phyloP scores from a whole-genome alignment of 2,113 vertebrate species.

The Marmota monax region DNA sequence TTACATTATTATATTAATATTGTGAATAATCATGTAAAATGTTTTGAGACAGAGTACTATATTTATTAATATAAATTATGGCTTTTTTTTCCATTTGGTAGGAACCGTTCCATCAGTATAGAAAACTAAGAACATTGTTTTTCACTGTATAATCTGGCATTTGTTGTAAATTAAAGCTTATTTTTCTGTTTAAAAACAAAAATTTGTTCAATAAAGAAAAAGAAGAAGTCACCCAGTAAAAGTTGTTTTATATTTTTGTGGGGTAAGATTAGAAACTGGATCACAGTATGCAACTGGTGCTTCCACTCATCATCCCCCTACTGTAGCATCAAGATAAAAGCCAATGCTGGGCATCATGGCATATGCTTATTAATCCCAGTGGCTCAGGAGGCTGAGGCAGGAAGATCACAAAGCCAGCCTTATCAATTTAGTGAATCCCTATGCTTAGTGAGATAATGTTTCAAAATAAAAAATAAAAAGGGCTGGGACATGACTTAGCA shows the following conservation, averaged over 20 bases:
- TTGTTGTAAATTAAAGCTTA: constrained; percentile 81
- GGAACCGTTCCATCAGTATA: constrained; percentile 64
- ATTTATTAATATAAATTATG: constrained; percentile 79
- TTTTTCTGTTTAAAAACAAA: constrained; percentile 83
- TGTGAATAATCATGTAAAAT: constrained; percentile 74
- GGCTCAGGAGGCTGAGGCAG: no score
- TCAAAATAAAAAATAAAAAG: no score
- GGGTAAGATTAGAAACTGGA: neutral
- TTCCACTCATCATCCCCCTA: neutral
- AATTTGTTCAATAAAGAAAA: constrained; percentile 76
- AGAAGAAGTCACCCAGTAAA: neutral
- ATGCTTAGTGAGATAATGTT: no score
- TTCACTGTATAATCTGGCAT: constrained; percentile 66
- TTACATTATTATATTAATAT: constrained; percentile 64
- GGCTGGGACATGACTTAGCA: no score
- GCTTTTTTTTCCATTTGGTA: constrained; percentile 64
- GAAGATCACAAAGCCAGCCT: no score
- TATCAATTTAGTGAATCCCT: no score
- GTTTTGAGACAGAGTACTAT: constrained; percentile 73
- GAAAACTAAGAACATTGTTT: constrained; percentile 73
- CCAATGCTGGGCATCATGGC: neutral
- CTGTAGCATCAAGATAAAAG: neutral
- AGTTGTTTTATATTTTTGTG: neutral
- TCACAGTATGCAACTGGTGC: neutral
- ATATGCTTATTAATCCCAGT: no score